Conservation (phyloP, 2,113 vertebrate genomes). For the Psephotus haematonotus region DNA sequence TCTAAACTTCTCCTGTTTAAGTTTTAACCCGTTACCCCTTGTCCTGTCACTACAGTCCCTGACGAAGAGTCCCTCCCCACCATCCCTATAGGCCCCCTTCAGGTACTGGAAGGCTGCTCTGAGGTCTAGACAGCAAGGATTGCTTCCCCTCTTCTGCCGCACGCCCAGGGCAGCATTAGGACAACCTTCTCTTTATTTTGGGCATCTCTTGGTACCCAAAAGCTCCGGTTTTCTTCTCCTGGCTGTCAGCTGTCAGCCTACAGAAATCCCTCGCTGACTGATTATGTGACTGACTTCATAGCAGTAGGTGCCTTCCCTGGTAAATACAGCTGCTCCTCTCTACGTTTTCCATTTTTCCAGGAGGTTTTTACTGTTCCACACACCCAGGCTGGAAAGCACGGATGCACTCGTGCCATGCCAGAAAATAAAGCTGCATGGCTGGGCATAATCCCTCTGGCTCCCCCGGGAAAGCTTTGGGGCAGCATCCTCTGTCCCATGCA, state of each 20-base stretch:
- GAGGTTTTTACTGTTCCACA: conserved; percentile 39
- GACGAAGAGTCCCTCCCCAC: too few species aligned
- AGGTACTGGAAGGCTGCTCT: too few species aligned
- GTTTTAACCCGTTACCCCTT: too few species aligned
- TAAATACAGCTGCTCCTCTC: conserved; percentile 33
- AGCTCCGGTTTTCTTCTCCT: neutral
- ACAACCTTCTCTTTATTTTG: neutral
- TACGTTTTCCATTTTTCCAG: conserved; percentile 22
- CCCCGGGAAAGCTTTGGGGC: neutral
- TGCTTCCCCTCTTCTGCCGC: neutral
- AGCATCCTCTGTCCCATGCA: neutral
- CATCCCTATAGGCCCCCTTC: too few species aligned
- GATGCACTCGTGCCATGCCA: neutral
- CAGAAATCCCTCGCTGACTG: neutral
- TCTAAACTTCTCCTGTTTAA: too few species aligned
- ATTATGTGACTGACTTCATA: conserved; percentile 2
- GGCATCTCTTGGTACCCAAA: neutral
- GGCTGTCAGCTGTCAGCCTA: conserved; percentile 23
- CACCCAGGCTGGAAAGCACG: neutral
- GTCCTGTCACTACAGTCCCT: too few species aligned
- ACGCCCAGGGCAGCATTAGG: neutral
- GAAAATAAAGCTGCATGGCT: neutral
- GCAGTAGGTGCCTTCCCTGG: conserved; percentile 10
- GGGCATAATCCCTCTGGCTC: neutral
- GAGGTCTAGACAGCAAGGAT: neutral